These are phyloP conservation scores for Carassius gibelio DNA, from an alignment of 2,113 vertebrate genomes.

Conservation along the genomic window DNA sequence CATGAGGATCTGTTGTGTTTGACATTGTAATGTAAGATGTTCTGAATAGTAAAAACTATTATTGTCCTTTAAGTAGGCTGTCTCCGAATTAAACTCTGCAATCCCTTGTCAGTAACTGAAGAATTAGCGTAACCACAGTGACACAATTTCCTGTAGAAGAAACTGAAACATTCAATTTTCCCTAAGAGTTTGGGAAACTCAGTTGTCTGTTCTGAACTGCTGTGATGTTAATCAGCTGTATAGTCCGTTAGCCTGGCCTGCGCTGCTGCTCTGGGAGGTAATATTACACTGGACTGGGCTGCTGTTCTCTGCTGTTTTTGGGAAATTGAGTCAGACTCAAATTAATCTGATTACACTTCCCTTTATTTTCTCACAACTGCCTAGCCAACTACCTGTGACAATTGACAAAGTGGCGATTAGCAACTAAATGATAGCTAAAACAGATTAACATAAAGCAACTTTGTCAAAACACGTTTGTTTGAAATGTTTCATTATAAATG, in stretches of 20 bases:
- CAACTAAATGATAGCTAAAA: constrained; percentile 7
- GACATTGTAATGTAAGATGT: no score
- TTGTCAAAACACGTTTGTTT: not conserved
- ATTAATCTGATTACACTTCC: not conserved
- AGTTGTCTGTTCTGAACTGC: not conserved
- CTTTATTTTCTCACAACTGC: not conserved
- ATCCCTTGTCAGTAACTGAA: no score
- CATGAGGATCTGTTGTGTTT: no score
- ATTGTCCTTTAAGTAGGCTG: no score
- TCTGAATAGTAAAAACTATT: no score
- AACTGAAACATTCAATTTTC: not conserved
- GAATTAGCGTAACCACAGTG: no score
- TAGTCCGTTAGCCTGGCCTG: not conserved
- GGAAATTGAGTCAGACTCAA: not conserved
- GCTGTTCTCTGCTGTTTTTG: constrained; percentile 1
- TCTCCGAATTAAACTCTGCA: no score
- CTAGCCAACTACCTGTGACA: not conserved
- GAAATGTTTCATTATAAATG: not conserved
- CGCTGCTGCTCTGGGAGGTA: constrained; percentile 11
- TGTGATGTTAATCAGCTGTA: not conserved
- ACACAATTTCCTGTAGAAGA: not conserved
- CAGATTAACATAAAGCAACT: not conserved
- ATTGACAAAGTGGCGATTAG: not conserved
- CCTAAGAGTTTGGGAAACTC: not conserved
- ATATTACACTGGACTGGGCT: not conserved